Evolutionary conservation across 2,797 vertebrate species (phyloP).

Genomic region (Phalanger gymnotis): DNA sequence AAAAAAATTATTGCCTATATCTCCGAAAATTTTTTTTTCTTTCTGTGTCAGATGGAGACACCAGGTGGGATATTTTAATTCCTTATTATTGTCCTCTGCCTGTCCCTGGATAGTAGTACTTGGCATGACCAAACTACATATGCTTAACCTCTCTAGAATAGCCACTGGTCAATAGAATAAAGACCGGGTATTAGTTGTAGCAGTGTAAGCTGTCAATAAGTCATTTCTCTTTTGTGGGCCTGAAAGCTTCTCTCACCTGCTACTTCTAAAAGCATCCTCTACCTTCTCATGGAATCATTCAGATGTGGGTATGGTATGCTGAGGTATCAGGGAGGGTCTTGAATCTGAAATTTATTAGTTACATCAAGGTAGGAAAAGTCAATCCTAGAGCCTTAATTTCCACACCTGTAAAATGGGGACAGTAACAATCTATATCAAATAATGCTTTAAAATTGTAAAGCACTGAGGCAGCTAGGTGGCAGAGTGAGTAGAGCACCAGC

Average conservation of each 20-base stretch:
- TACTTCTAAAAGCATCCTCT: neutral
- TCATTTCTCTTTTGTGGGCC: neutral
- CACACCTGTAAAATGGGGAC: neutral
- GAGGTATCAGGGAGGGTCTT: neutral
- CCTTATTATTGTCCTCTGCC: conserved; percentile 13
- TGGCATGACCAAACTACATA: neutral
- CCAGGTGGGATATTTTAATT: neutral
- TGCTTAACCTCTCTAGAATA: neutral
- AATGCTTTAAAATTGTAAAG: neutral
- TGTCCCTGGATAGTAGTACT: neutral
- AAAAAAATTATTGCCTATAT: conserved; percentile 40
- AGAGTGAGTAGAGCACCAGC: no score
- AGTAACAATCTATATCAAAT: neutral
- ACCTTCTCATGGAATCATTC: neutral
- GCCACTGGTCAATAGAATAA: neutral
- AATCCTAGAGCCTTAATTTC: neutral
- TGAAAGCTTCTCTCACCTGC: rapidly evolving
- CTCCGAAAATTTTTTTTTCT: neutral
- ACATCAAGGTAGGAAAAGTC: neutral
- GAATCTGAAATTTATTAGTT: neutral
- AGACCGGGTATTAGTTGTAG: neutral
- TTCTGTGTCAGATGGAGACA: neutral
- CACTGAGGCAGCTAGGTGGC: no score
- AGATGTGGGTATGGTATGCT: neutral
- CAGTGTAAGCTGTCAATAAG: neutral